Base-by-base conservation (phyloP, 2,113 vertebrate genomes). In the Lepisosteus osseus region DNA sequence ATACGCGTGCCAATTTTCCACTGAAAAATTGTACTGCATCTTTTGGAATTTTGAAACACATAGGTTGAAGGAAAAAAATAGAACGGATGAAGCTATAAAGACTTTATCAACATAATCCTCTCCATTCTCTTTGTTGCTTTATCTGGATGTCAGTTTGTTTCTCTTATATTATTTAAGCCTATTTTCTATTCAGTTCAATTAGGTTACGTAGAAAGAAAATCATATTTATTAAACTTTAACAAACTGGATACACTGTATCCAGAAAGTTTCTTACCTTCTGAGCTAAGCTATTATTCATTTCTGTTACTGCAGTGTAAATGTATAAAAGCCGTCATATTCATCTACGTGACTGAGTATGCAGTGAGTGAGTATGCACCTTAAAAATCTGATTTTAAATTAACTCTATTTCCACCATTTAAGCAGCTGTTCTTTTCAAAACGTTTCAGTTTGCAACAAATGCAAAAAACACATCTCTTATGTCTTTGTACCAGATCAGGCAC, bases 1-100 rank as follows among this genome's bases (percentile, higher is more conserved):
- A 68, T 51, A 13, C 29, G 13, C 4, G 55, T 71, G 61, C 61
- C 69, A 71, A 73, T 9, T 66, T 41, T 75, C 7, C 45, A 66
- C 11, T 65, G 74, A 77, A 78, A 72, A 44, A 69, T 74, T 54
- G 75, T 74, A 73, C 67, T 67, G 68, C 65, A 75, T 76, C 51
- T 72, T 68, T 76, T 72, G 65, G 44, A 71, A n/a, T 9, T 29
- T 29, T 29, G 29, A 29, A 29, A 29, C 29, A 2, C 29, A 29
- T 29, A 29, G 29, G 29, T 29, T 29, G 29, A 29, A 29, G 29
- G 29, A 29, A 29, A 29, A 29, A 29, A 29, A 29, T 29, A 29
- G 29, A 29, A 29, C 29, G 29, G 29, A 29, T 29, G 2, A 29
- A 29, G 29, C 2, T 29, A 29, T 29, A 29, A 29, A 29, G 29